A percentile compares a stretch with the other conserved stretches of the same genome.
Evolutionary conservation across 2,113 vertebrate genomes (phyloP).

Genomic region (Xenus cinereus): DNA sequence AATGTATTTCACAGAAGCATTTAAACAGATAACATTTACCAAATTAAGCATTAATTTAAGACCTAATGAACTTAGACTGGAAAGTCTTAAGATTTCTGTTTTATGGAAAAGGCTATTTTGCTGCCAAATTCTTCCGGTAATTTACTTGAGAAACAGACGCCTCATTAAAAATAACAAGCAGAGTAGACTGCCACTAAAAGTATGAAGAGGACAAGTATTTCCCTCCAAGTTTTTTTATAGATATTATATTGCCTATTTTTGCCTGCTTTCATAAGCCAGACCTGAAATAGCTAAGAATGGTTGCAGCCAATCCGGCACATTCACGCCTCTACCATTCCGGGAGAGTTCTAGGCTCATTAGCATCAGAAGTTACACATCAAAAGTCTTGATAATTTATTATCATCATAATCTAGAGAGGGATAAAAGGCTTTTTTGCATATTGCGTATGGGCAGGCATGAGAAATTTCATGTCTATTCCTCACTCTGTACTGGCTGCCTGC

Average conservation of each 20-base stretch:
- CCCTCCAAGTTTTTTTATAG: not conserved
- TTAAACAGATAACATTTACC: not conserved
- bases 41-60: not conserved
- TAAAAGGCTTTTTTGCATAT: not conserved
- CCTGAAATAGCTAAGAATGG: not conserved
- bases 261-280: not conserved
- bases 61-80: not conserved
- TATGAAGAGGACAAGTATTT: not conserved
- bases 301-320: not conserved
- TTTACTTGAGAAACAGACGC: not conserved
- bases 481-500: not conserved
- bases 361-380: not conserved
- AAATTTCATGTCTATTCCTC: not conserved
- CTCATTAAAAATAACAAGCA: not conserved
- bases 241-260: not conserved
- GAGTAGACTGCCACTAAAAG: not conserved
- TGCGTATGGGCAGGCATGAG: accelerated
- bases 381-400: not conserved
- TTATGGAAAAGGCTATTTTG: not conserved
- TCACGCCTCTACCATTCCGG: not conserved
- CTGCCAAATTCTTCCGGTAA: not conserved
- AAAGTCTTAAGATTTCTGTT: not conserved
- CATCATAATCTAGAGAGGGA: not conserved
- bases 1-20: not conserved
- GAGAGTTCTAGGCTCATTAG: not conserved